Evolutionary conservation across 2,797 vertebrate genomes (phyloP), one percentile per base, ranked within the genome.

Genomic region (Falco concolor): DNA sequence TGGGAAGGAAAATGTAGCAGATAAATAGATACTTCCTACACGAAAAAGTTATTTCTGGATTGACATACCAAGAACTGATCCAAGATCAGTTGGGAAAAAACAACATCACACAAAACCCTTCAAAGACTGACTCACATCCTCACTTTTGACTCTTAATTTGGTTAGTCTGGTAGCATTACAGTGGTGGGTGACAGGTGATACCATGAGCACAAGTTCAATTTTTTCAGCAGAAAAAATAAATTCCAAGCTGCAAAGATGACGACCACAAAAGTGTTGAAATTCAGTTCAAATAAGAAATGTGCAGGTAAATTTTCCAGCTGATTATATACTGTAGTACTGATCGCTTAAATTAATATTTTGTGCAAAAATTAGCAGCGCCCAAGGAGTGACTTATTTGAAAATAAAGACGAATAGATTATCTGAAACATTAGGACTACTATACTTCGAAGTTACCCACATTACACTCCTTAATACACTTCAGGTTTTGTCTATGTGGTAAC

Each of bases 81-180:
- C 57, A 88, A 53, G 45, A 92, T 72, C 68, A 77, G 67, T 1
- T 94, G 74, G 91, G 53, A 81, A 84, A 91, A 96, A 85, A 70
- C 52, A 91, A 27, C 63, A 83, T 36, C 74, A 89, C 59, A 78
- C 23, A 85, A 92, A 93, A 84, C 56, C 40, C 40, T 92, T 85
- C 89, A 87, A 80, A 87, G 79, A 78, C 65, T 90, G 93, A 94
- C 87, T 96, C 93, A 89, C 64, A 91, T 89, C 75, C 89, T 95
- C 65, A 67, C 59, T 90, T 90, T 72, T 38, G 56, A 87, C 84
- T 87, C 74, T 40, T 69, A 82, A 44, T 72, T 77, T 83, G 0
- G 0, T 64, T 85, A 47, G 45, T 36, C 57, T 61, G 59, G 42
- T 74, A 45, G 72, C 53, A 36, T 87, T 63, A 70, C 12, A 10